Percentiles rank a stretch among this genome's conserved stretches.
Conservation (phyloP, 2,113 vertebrate genomes). For the Pteropus alecto region DNA sequence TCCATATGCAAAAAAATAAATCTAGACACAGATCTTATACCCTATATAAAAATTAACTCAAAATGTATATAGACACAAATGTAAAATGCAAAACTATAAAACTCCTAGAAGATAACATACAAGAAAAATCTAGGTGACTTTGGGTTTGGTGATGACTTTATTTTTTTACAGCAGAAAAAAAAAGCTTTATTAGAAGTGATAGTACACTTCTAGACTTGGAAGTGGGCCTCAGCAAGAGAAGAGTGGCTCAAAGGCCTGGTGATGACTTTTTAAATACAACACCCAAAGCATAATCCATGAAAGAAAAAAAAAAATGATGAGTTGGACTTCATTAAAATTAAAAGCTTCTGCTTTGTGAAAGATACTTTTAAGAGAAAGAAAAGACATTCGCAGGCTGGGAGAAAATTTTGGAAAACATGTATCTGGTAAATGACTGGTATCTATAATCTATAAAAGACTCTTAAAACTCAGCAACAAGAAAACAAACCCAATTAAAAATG, state of each 20-base stretch:
- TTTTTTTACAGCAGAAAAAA: no score
- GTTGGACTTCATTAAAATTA: neutral
- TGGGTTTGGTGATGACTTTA: neutral
- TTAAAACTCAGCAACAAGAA: neutral
- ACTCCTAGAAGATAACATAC: neutral
- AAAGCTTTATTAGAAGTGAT: no score
- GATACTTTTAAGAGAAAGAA: neutral
- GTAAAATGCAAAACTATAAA: neutral
- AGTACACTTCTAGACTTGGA: no score
- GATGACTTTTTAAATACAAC: neutral
- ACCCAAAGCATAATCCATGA: neutral
- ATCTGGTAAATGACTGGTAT: neutral
- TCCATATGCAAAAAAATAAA: neutral
- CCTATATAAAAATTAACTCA: constrained; percentile 19
- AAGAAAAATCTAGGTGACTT: neutral
- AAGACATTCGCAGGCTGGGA: neutral
- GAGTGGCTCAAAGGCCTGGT: neutral
- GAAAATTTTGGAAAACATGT: neutral
- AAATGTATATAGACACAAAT: neutral
- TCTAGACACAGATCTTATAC: neutral
- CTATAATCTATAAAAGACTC: neutral
- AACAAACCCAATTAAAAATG: neutral
- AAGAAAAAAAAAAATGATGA: constrained; percentile 18
- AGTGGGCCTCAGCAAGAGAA: no score
- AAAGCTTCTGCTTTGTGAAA: constrained; percentile 12